These are phyloP conservation scores for Lucifuga dentata DNA, from an alignment of 2,113 vertebrate species.

Conservation along the genomic window DNA sequence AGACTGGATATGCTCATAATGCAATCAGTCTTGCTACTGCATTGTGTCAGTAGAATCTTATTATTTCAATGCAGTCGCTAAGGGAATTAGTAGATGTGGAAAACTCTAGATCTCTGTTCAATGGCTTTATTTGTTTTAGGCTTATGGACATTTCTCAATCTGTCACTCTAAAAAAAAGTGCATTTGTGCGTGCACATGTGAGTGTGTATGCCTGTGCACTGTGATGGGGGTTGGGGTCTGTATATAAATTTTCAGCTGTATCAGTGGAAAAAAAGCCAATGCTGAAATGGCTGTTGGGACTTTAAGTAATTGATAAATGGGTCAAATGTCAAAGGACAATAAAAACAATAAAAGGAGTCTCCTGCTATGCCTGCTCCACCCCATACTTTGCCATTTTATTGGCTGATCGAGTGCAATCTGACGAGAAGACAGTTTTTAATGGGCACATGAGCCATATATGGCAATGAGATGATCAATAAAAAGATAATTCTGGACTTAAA, in stretches of 20 bases:
- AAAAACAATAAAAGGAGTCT: slow-evolving; percentile 23
- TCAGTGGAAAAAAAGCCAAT: slow-evolving; percentile 18
- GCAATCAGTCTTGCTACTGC: slow-evolving; percentile 22
- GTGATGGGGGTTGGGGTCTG: not conserved
- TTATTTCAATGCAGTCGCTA: slow-evolving; percentile 57
- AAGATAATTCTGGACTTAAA: slow-evolving; percentile 15
- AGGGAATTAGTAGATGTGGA: slow-evolving; percentile 51
- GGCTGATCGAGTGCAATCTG: not conserved
- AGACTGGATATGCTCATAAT: slow-evolving; percentile 16
- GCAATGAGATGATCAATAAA: slow-evolving; percentile 2
- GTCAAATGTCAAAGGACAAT: slow-evolving; percentile 31
- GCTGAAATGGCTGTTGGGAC: slow-evolving; percentile 26
- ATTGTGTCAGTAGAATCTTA: slow-evolving; percentile 56
- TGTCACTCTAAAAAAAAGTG: slow-evolving; percentile 27
- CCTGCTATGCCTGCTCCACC: not conserved
- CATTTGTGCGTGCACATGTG: not conserved
- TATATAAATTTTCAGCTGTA: slow-evolving; percentile 30
- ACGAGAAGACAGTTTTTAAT: slow-evolving; percentile 10
- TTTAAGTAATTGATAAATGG: slow-evolving; percentile 23
- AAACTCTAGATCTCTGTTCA: slow-evolving; percentile 38
- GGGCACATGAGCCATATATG: not conserved
- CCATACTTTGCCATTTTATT: slow-evolving; percentile 14
- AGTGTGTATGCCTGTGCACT: not conserved
- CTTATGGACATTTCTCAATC: slow-evolving; percentile 46
- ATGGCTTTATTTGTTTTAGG: slow-evolving; percentile 57